Conservation (phyloP, 2,888 invertebrate genomes). For the Drepana falcataria region DNA sequence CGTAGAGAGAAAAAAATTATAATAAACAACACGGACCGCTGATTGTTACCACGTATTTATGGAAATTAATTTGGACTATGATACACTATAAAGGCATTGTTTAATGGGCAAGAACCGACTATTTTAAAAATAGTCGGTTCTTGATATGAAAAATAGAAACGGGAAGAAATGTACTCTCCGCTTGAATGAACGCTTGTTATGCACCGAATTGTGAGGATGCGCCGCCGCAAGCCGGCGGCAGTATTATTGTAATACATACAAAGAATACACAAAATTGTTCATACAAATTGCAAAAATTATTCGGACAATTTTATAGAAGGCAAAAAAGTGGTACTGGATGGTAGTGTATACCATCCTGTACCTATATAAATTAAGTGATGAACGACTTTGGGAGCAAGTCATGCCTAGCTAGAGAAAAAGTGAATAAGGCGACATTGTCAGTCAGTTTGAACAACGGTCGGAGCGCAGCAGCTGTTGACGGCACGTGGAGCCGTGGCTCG, state of each 20-base stretch:
- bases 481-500: not conserved
- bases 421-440: conserved; percentile 7
- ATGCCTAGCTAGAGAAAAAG: not conserved
- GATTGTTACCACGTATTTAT: not conserved
- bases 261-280: not conserved
- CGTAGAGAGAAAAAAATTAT: too few species aligned
- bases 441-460: not conserved
- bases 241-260: conserved; percentile 2
- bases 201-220: conserved; percentile 23
- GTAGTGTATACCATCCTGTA: too few species aligned
- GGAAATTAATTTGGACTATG: not conserved
- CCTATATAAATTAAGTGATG: too few species aligned
- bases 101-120: not conserved
- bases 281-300: too few species aligned
- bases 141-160: too few species aligned
- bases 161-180: conserved; percentile 15
- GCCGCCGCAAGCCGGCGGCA: conserved; percentile 17
- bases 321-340: too few species aligned
- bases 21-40: too few species aligned
- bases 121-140: too few species aligned
- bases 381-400: too few species aligned
- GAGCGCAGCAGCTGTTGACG: not conserved
- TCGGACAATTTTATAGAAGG: too few species aligned
- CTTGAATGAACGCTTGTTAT: conserved; percentile 10
- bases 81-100: not conserved